These are phyloP conservation scores for Lanius ludovicianus DNA, from an alignment of 2,113 vertebrate species.

Conservation along the genomic window DNA sequence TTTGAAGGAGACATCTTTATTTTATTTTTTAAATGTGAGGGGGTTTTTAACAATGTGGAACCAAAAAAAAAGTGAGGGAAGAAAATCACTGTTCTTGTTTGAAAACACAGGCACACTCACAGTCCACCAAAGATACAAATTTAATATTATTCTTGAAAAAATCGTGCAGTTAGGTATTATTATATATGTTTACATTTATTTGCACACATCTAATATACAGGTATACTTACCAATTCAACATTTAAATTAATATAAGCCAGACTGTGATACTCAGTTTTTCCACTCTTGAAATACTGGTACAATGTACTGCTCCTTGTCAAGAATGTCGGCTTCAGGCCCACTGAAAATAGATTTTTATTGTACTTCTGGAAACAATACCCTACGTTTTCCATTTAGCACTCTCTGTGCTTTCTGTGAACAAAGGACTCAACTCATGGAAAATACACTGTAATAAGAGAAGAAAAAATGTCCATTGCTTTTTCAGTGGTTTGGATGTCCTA, in stretches of 20 bases:
- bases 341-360: constrained; percentile 49
- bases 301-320: background rate
- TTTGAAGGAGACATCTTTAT: background rate
- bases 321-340: background rate
- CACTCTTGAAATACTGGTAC: background rate
- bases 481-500: background rate
- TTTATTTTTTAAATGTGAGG: background rate
- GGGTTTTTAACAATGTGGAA: background rate
- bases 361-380: constrained; percentile 55
- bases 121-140: background rate
- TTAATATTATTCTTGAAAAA: background rate
- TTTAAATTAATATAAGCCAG: background rate
- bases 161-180: background rate
- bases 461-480: background rate
- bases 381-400: constrained; percentile 31
- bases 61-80: background rate
- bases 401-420: constrained; percentile 40
- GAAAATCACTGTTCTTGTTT: background rate
- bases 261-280: constrained; percentile 2
- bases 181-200: background rate
- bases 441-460: background rate
- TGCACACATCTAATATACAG: background rate
- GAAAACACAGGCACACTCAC: background rate
- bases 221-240: background rate
- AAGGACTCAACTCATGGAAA: constrained; percentile 48